phyloP scores from a whole-genome alignment of 2,797 vertebrate genomes.

The Buphagus erythrorhynchus region DNA sequence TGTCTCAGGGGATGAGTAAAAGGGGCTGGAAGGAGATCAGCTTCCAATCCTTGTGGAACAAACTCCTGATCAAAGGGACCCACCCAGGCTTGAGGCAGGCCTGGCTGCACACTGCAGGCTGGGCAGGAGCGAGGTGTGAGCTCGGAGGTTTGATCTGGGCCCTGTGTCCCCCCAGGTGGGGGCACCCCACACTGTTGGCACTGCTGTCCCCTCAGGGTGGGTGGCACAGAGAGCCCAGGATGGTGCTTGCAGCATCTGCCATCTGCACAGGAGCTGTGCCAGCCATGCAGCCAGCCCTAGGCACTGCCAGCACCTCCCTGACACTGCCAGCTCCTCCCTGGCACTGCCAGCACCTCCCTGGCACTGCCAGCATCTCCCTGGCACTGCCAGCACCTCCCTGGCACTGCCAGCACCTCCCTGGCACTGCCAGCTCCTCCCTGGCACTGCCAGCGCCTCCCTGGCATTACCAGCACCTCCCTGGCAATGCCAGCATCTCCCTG shows the following conservation, averaged over 20 bases:
- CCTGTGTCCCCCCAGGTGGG: no score
- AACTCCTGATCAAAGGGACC: not conserved
- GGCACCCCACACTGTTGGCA: no score
- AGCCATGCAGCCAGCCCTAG: fast-evolving
- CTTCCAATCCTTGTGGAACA: not conserved
- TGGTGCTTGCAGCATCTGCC: not conserved
- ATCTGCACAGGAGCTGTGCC: not conserved
- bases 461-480: no score
- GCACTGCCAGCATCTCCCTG: no score
- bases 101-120: not conserved
- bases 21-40: not conserved
- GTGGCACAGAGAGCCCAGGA: not conserved
- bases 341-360: no score
- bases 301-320: not conserved
- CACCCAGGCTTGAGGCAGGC: not conserved
- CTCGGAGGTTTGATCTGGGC: not conserved
- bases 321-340: no score
- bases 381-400: no score
- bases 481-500: no score
- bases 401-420: no score
- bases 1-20: not conserved
- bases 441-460: no score
- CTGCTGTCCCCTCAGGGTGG: not conserved
- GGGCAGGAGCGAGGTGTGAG: fast-evolving
- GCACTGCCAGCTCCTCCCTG: no score